Percentiles rank a stretch among this genome's conserved stretches.
phyloP scores from a whole-genome alignment of 2,888 invertebrate genomes.

The Malacosoma neustria region DNA sequence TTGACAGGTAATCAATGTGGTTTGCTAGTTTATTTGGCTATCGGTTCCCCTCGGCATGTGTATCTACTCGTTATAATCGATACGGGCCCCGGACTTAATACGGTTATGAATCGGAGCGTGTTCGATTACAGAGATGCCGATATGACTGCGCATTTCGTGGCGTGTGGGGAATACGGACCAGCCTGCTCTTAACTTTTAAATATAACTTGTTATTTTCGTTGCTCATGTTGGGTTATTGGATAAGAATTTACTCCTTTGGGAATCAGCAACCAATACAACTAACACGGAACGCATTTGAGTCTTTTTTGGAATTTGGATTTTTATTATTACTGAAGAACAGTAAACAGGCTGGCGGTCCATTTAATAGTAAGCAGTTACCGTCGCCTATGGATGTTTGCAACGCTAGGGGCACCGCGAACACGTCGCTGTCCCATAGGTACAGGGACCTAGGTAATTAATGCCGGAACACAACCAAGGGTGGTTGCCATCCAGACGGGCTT shows the following conservation, averaged over 20 bases:
- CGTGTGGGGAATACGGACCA: slow-evolving; percentile 13
- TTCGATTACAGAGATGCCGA: slow-evolving; percentile 38
- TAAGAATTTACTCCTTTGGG: not conserved
- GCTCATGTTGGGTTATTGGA: slow-evolving; percentile 1
- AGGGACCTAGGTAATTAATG: too few relatives aligned
- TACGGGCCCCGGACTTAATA: slow-evolving; percentile 39
- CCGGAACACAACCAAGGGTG: too few relatives aligned
- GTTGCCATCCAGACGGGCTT: too few relatives aligned
- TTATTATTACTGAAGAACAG: too few relatives aligned
- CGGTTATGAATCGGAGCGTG: slow-evolving; percentile 48
- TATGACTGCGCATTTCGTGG: slow-evolving; percentile 25
- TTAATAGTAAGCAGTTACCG: too few relatives aligned
- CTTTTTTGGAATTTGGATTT: too few relatives aligned
- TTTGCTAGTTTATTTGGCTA: slow-evolving; percentile 72
- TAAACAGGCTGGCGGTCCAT: too few relatives aligned
- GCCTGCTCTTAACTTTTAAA: slow-evolving; percentile 10
- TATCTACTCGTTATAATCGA: slow-evolving; percentile 65
- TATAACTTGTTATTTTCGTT: slow-evolving; percentile 3
- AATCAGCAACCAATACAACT: too few relatives aligned
- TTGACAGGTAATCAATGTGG: slow-evolving; percentile 72
- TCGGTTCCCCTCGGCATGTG: slow-evolving; percentile 58
- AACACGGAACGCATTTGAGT: too few relatives aligned
- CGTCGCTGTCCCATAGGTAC: too few relatives aligned
- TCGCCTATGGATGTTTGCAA: too few relatives aligned
- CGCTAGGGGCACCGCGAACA: too few relatives aligned